Evolutionary conservation across 2,888 invertebrate genomes (phyloP), one percentile per base, ranked within the genome.

Genomic region (Cryptosula pallasiana): DNA sequence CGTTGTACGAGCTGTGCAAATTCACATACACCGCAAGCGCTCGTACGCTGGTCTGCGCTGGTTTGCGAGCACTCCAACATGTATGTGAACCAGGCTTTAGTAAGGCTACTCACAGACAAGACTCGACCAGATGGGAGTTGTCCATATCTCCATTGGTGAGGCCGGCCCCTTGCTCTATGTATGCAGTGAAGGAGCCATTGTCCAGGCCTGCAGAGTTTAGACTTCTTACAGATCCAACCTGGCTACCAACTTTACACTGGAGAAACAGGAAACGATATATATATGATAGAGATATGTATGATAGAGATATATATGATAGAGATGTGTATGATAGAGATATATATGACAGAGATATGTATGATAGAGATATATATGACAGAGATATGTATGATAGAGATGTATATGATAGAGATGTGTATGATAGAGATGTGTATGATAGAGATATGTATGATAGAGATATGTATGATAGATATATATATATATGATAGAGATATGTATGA

Each of bases 81-180:
- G n/a, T n/a, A n/a, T n/a, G n/a, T n/a, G n/a, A n/a, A n/a, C n/a
- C n/a, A n/a, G n/a, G n/a, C n/a, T n/a, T n/a, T n/a, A n/a, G n/a
- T n/a, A n/a, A n/a, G n/a, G 9, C 77, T 79, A 81, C 82, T 81
- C 77, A 81, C 82, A 82, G 74, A 75, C 81, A 82, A 3, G 82
- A 82, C 75, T 82, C 82, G 73, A 82, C 76, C 36, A 82, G 81
- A 70, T 78, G 77, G 55, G 80, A 77, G 71, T 77, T 78, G 74
- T 63, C 32, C 13, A 29, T 27, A 32, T 63, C 63, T 45, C 45
- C 45, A 45, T 20, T 45, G n/a, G 63, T 25, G 3, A 63, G 16
- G 27, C 27, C 34, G 2, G 63, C 63, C 13, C 63, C 63, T n/a
- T 63, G 63, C 32, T 63, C 63, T 9, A 63, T 34, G 32, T 63